Percentiles rank a stretch among this genome's conserved stretches.
These are phyloP conservation scores for Drosophila setifemur DNA, from an alignment of 1,140 invertebrate genomes.

Conservation along the genomic window DNA sequence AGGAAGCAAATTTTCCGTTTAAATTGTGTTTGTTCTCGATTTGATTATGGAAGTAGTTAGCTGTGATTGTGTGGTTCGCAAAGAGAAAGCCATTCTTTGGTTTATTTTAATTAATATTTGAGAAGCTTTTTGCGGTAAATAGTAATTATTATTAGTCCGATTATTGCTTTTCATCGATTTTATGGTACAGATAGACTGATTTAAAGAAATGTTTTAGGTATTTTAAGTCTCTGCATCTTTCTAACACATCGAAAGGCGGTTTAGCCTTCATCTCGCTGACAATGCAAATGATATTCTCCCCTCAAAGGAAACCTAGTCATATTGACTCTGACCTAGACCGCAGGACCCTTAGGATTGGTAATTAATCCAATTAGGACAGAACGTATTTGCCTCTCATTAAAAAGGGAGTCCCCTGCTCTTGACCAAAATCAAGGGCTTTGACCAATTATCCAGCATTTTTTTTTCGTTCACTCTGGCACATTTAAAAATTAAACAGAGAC, in stretches of 20 bases:
- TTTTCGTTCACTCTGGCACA: conserved; percentile 5
- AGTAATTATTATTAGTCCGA: not conserved
- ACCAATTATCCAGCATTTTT: conserved; percentile 38
- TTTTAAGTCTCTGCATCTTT: no score
- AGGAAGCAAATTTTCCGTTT: not conserved
- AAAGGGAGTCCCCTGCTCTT: conserved; percentile 2
- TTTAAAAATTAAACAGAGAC: conserved; percentile 27
- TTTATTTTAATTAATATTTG: not conserved
- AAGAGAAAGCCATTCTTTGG: not conserved
- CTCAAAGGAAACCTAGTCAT: not conserved
- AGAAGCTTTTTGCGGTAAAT: not conserved
- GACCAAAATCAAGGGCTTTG: conserved; percentile 13
- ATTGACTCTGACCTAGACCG: conserved; percentile 35
- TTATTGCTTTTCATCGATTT: no score
- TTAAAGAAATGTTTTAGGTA: no score
- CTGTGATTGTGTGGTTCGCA: not conserved
- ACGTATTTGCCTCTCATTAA: conserved; percentile 41
- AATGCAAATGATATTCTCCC: not conserved
- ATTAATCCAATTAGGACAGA: conserved; percentile 38
- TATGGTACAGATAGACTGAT: no score
- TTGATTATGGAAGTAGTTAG: conserved; percentile 13
- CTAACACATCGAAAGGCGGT: not conserved
- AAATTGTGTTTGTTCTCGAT: conserved; percentile 1
- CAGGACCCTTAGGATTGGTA: conserved; percentile 24
- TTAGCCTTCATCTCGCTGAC: conserved; percentile 10